Percentiles rank a stretch among this genome's conserved stretches.
Conservation (phyloP, 2,888 invertebrate species). For the Cephus pulcher region DNA sequence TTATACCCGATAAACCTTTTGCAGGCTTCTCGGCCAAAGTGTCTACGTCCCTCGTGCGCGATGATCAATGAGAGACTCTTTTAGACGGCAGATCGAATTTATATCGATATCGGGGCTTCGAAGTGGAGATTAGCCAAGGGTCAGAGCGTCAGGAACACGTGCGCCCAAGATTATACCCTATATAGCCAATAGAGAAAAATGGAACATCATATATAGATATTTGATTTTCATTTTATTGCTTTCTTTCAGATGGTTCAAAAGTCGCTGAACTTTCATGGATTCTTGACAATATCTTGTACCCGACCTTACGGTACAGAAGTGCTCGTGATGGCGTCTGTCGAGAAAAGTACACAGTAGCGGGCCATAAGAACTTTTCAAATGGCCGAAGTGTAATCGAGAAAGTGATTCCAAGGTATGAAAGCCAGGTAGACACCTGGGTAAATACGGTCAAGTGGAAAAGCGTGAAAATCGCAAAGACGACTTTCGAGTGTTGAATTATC, state of each 20-base stretch:
- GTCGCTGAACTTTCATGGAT: background rate
- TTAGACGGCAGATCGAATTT: background rate
- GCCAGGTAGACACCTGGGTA: background rate
- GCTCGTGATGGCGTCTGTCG: no score
- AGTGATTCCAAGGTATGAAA: background rate
- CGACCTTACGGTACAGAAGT: no score
- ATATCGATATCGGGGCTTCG: background rate
- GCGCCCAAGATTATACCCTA: background rate
- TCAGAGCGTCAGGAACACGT: background rate
- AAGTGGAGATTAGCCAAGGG: background rate
- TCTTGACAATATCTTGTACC: no score
- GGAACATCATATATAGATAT: background rate
- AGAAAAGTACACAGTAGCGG: no score
- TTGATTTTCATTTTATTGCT: background rate
- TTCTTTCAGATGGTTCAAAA: background rate
- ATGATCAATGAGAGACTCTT: background rate
- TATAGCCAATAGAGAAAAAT: background rate
- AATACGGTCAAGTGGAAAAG: background rate
- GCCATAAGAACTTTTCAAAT: no score
- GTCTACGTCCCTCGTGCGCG: background rate
- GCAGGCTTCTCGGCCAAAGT: background rate
- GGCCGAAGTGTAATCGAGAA: no score
- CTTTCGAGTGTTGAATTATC: background rate
- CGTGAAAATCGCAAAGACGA: background rate
- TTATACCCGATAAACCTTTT: background rate